Evolutionary conservation across 1,140 invertebrate genomes (phyloP).

Genomic region (Bombyx mori): DNA sequence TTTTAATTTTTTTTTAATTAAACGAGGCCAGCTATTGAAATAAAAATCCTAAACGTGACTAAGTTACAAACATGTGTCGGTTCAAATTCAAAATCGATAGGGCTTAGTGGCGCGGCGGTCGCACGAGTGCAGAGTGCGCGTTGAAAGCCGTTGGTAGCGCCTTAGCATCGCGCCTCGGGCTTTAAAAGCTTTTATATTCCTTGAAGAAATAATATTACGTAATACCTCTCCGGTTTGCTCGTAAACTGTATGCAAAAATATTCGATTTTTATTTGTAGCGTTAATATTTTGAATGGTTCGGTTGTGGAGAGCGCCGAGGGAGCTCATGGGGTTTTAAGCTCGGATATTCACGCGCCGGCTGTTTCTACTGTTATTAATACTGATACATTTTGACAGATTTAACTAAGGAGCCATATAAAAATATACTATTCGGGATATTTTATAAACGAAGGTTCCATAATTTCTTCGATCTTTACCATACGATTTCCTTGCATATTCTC

Average conservation of each 20-base stretch:
- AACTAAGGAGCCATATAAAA: too few relatives aligned
- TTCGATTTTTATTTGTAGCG: constrained; percentile 59
- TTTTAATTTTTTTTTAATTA: too few relatives aligned
- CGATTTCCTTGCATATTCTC: too few relatives aligned
- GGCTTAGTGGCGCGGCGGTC: constrained; percentile 30
- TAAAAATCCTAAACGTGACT: too few relatives aligned
- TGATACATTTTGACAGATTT: constrained; percentile 42
- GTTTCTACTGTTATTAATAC: constrained; percentile 36
- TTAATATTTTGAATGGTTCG: constrained; percentile 50
- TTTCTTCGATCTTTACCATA: too few relatives aligned
- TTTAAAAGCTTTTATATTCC: constrained; percentile 66
- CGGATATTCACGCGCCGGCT: constrained; percentile 55
- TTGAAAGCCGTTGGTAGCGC: constrained; percentile 39
- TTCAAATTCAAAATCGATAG: constrained; percentile 43
- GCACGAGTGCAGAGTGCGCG: constrained; percentile 27
- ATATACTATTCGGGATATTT: too few relatives aligned
- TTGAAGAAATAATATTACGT: constrained; percentile 62
- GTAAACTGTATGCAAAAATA: constrained; percentile 59
- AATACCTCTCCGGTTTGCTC: constrained; percentile 33
- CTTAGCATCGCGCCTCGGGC: constrained; percentile 51
- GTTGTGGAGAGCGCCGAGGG: constrained; percentile 26
- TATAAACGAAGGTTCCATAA: too few relatives aligned
- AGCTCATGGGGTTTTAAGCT: constrained; percentile 48
- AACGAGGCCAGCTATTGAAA: too few relatives aligned
- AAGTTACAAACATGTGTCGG: too few relatives aligned